Base-by-base conservation (phyloP, 2,888 invertebrate genomes). In the Netelia melanura region DNA sequence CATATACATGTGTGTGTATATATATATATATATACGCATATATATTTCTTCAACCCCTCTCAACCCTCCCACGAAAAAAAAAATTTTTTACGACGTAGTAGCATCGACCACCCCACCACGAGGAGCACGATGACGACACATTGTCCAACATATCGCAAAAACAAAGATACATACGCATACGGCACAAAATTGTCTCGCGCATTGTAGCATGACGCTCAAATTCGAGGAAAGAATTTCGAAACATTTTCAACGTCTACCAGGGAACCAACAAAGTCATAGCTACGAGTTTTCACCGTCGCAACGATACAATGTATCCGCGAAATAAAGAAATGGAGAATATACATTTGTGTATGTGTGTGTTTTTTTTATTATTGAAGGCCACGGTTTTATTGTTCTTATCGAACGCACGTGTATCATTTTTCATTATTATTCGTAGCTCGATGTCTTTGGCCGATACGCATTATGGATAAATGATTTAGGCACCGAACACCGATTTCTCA, bases 31-130 rank as follows among this genome's bases (percentile, higher is more conserved):
- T n/a, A n/a, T n/a, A n/a, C n/a, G n/a, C n/a, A 68, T 62, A 70
- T 25, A 11, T 52, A 38, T 25, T n/a, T 2, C 68, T 58, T 78
- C 25, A 17, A 10, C 9, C 30, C 48, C 62, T 21, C 75, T 78
- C 81, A 79, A 79, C 85, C 81, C 85, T 82, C 84, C 81, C 85
- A 85, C 85, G 81, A 81, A 62, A 76, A 65, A 62, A 76, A 65
- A 68, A 75, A 44, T 1, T 64, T 79, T 61, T 82, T 78, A 79
- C 68, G 77, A 74, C 81, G 64, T 23, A 67, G 30, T 21, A 62
- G 58, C 21, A 6, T n/a, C 48, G 44, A 58, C 76, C 17, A n/a
- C 54, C 68, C 48, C 9, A 10, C 43, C 58, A 44, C 9, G 52
- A 44, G 23, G 23, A 58, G 17, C 52, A 21, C 65, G 43, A 72